Evolutionary conservation across 2,113 vertebrate genomes (phyloP), one percentile per base, ranked within the genome.

Genomic region (Podocnemis expansa): DNA sequence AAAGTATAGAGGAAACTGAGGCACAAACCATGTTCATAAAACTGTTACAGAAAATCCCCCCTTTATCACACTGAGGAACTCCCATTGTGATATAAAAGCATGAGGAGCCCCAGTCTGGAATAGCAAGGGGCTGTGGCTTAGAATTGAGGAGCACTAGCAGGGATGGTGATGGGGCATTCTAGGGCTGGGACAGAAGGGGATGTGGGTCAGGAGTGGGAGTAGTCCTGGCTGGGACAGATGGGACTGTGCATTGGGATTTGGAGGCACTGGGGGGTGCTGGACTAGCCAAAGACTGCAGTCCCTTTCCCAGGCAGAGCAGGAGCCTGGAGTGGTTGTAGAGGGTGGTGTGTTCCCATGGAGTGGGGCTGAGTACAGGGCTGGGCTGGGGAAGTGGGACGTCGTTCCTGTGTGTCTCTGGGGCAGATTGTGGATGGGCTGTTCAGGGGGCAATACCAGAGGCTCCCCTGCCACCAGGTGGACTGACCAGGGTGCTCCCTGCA

Each of bases 401-500:
- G 41, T 25, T 41, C n/a, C 70, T 5, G 5, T 3, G 11, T 43
- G 73, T 21, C 6, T 34, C 63, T n/a, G 34, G 41, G 73, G 73
- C 70, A 70, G n/a, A 8, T 21, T 8, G 2, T 29, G 4, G 34
- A 21, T 38, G 63, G 31, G 31, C 16, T n/a, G 55, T 10, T 25
- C 55, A 27, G 55, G 56, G 56, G 27, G 25, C 27, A 27, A 27
- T 27, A 11, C 29, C 25, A 4, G 27, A 75, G 4, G 10, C 34
- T 56, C 70, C 73, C 43, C 54, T 29, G 10, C 22, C 24, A 19
- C 8, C 22, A 43, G 31, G 52, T 2, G 0, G 43, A n/a, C 78
- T 93, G 29, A 92, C 14, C 52, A 12, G 31, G 43, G 1, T 84
- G 75, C 93, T 78, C 49, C 80, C 79, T 87, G 34, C 92, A 99